Conservation (phyloP, 1,140 invertebrate species). For the Subanguina moxae region DNA sequence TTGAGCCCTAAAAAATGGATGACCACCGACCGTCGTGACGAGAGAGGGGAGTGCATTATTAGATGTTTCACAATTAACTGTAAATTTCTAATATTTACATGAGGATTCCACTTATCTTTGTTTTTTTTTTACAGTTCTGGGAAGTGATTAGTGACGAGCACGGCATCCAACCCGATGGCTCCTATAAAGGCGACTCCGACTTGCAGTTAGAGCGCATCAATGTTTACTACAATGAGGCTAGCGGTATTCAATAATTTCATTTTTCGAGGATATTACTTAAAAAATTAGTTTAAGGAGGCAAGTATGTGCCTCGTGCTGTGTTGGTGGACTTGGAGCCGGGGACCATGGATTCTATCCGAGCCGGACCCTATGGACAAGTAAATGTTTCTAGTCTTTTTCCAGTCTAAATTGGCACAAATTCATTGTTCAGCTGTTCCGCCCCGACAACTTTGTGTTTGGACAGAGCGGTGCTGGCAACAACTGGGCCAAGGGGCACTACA, state of each 20-base stretch:
- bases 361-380: constrained; percentile 76
- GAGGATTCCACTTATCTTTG: background rate
- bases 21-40: no score
- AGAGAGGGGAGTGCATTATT: no score
- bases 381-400: no score
- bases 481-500: constrained; percentile 73
- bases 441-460: constrained; percentile 83
- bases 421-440: constrained; percentile 76
- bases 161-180: constrained; percentile 61
- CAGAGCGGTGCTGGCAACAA: constrained; percentile 70
- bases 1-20: no score
- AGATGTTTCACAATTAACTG: background rate
- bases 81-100: constrained; percentile 5
- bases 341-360: constrained; percentile 86
- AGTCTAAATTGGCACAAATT: constrained; percentile 64
- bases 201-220: constrained; percentile 57
- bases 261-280: background rate
- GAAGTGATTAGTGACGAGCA: constrained; percentile 61
- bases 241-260: constrained; percentile 62
- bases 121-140: constrained; percentile 53
- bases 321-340: constrained; percentile 86
- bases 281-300: constrained; percentile 15
- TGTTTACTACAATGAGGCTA: constrained; percentile 64
- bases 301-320: constrained; percentile 65
- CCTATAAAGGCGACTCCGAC: constrained; percentile 61